Base-by-base conservation (phyloP, 23 tunicate genomes). In the Trididemnum clinides region DNA sequence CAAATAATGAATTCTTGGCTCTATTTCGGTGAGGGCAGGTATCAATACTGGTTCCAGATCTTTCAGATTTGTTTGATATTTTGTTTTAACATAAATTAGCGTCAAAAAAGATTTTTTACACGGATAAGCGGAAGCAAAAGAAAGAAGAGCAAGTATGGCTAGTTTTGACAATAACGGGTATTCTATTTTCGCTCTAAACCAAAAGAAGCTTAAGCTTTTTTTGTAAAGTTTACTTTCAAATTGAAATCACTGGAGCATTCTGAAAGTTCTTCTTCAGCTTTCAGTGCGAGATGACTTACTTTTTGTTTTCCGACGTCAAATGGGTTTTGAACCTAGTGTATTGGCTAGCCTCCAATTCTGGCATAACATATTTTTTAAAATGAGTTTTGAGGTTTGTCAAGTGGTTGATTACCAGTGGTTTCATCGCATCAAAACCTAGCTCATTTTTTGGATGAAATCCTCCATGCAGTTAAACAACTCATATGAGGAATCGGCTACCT, bases 241-340 rank as follows among this genome's bases (percentile, higher is more conserved):
- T 57, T 80, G 33, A 80, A 80, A 57, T 57, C 71, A 57, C 84
- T 39, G 57, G 71, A 80, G 34, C 57, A 44, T 28, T 31, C 84
- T 39, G 84, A 25, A 80, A 80, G 25, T 80, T 80, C 71, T 57
- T 57, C 77, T 33, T 70, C 3, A 70, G 39, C 18, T 70, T 31
- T 50, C 64, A 80, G 27, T 59, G 71, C 6, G 84, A 31, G 71
- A 7, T 80, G 84, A 57, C 57, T 50, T 57, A 33, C 28, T 7
- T 29, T 80, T 80, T 80, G 50, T 57, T 32, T 30, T 50, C 44
- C 51, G 1, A 77, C 64, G 39, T 5, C 64, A 77, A 77, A 50
- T 44, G 82, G 82, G 82, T 77, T 70, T 50, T 50, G 64, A 6
- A 77, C 63, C 6, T 64, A 77, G 44, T 77, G 32, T 36, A 75